A percentile compares a stretch with the other conserved stretches of the same genome.
phyloP scores from a whole-genome alignment of 2,888 invertebrate genomes.

The Lasiommata megera region DNA sequence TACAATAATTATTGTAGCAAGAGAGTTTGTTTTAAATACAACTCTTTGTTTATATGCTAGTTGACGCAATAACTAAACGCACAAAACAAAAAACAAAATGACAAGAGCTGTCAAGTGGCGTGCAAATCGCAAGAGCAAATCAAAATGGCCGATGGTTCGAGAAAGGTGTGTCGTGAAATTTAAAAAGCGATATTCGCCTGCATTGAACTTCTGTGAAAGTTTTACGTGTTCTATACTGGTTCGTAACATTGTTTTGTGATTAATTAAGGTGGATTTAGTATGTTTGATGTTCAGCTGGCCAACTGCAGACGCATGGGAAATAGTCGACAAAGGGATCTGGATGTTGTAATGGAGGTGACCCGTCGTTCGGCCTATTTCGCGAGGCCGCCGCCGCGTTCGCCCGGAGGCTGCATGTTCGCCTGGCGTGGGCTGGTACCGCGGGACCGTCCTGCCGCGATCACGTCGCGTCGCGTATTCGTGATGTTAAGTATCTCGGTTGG shows the following conservation, averaged over 20 bases:
- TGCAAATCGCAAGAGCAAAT: conserved; percentile 39
- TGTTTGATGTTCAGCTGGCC: conserved; percentile 62
- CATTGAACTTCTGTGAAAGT: conserved; percentile 76
- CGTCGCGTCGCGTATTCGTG: conserved; percentile 64
- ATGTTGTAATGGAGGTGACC: conserved; percentile 41
- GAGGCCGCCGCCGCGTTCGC: conserved; percentile 68
- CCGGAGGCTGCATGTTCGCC: conserved; percentile 71
- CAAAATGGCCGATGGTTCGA: conserved; percentile 75
- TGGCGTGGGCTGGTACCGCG: conserved; percentile 67
- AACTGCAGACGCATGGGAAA: conserved; percentile 33
- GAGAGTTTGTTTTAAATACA: too few species aligned
- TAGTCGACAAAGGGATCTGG: conserved; percentile 39
- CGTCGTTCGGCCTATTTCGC: conserved; percentile 61
- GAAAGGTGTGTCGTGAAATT: conserved; percentile 72
- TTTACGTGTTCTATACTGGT: conserved; percentile 76
- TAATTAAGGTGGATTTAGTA: conserved; percentile 75
- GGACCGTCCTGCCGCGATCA: conserved; percentile 49
- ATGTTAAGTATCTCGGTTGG: conserved; percentile 72
- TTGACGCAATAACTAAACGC: neutral
- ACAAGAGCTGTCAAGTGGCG: neutral
- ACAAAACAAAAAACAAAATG: neutral
- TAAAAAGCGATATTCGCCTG: conserved; percentile 57
- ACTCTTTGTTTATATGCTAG: too few species aligned
- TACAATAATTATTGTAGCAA: too few species aligned
- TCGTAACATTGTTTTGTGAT: conserved; percentile 80